phyloP scores from a whole-genome alignment of 1,140 invertebrate species.

The Drosophila ananassae region DNA sequence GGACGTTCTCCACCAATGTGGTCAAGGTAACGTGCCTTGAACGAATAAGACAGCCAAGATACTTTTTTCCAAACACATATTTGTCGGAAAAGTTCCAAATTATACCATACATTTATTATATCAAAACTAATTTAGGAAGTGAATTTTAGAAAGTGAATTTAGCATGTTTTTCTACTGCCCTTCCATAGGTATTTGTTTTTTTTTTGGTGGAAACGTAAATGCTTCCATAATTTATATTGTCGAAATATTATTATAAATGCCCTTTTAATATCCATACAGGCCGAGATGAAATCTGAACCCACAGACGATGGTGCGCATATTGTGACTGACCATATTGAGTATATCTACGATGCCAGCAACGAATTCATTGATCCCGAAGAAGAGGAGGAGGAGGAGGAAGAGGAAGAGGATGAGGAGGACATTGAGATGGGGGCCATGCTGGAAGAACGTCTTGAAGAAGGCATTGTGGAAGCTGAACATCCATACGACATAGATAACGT shows the following conservation, averaged over 20 bases:
- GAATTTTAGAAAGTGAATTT: too few relatives aligned
- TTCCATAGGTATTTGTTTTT: too few relatives aligned
- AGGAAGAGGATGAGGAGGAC: not conserved
- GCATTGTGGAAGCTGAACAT: conserved; percentile 35
- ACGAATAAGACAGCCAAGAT: not conserved
- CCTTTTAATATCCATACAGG: conserved; percentile 23
- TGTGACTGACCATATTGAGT: conserved; percentile 60
- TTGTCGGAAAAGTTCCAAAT: not conserved
- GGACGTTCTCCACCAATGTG: conserved; percentile 66
- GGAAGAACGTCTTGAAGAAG: conserved; percentile 63
- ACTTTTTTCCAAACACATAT: not conserved
- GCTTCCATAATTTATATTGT: too few relatives aligned
- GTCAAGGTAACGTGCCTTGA: conserved; percentile 58
- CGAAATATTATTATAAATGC: not conserved
- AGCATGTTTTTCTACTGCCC: too few relatives aligned
- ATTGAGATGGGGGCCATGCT: conserved; percentile 67
- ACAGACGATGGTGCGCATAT: conserved; percentile 49
- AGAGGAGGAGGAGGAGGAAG: conserved; percentile 53
- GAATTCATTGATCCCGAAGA: conserved; percentile 73
- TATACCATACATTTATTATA: too few relatives aligned
- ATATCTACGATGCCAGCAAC: conserved; percentile 67
- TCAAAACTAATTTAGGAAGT: too few relatives aligned
- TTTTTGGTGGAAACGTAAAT: too few relatives aligned
- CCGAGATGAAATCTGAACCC: conserved; percentile 72
- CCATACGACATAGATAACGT: conserved; percentile 42